Evolutionary conservation across 2,113 vertebrate species (phyloP), one percentile per base, ranked within the genome.

Genomic region (Tupaia tana): DNA sequence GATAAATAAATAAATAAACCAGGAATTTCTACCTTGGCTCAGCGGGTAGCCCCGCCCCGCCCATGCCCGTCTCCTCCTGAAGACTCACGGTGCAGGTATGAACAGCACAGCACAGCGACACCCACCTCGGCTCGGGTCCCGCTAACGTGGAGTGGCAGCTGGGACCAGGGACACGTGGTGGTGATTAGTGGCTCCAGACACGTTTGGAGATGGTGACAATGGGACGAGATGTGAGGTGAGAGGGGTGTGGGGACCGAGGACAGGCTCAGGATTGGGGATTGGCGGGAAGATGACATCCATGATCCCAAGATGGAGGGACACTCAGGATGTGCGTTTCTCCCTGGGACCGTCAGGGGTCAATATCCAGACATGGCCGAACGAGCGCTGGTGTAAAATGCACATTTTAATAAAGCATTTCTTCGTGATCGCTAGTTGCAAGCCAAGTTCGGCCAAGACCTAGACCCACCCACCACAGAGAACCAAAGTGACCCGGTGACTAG

Each of bases 21-120:
- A 43, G 20, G 29, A 77, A n/a, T 7, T 19, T n/a, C 6, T 61
- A 43, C 11, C 9, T 24, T 10, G 11, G 14, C 9, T 58, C 43
- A 7, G 18, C 34, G 4, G 52, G 52, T 29, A 9, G 19, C 34
- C 52, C 1, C 9, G 34, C 1, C n/a, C 6, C 4, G 1, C 15
- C 20, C n/a, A 15, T 1, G 0, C 2, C 43, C 9, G 18, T 83
- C 9, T 61, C 3, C 20, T 0, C 31, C 22, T 14, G 43, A 43
- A 6, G 43, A 43, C 43, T 43, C 4, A 43, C 43, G 43, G 43
- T 43, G 22, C 73, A 77, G 75, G 9, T 29, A 13, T 7, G 2
- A 24, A 4, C 0, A 6, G 52, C 7, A 0, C 0, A 8, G 80
- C 29, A 1, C 7, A 2, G 20, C 4, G 0, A 24, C 11, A 9